A percentile compares a stretch with the other conserved stretches of the same genome.
These are phyloP conservation scores for Meda fulgida DNA, from an alignment of 2,797 vertebrate species.

Conservation along the genomic window DNA sequence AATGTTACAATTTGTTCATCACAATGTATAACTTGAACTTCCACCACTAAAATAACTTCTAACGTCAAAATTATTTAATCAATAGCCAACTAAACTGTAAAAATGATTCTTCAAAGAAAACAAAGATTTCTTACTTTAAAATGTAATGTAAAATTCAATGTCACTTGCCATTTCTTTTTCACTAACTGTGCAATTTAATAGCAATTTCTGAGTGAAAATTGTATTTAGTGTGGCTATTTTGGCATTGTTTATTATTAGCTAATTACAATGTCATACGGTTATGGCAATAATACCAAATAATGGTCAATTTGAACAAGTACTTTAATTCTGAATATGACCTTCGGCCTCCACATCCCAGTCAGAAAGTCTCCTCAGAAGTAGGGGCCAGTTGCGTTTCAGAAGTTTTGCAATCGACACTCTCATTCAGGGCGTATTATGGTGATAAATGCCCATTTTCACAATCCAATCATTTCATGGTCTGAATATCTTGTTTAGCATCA, in stretches of 20 bases:
- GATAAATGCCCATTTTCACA: neutral
- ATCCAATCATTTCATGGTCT: neutral
- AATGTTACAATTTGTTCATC: neutral
- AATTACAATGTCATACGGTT: neutral
- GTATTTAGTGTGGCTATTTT: neutral
- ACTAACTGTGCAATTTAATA: neutral
- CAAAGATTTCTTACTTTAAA: neutral
- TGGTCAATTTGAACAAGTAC: neutral
- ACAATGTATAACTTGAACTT: neutral
- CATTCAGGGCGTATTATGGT: neutral
- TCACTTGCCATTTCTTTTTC: neutral
- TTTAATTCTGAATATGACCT: neutral
- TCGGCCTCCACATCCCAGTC: neutral
- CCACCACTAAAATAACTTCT: neutral
- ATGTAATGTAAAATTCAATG: neutral
- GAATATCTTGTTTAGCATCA: neutral
- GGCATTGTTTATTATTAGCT: neutral
- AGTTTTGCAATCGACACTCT: neutral
- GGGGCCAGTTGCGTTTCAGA: neutral
- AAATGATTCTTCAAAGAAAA: neutral
- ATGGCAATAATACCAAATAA: neutral
- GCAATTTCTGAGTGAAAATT: neutral
- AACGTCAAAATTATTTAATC: neutral
- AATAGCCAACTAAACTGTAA: neutral
- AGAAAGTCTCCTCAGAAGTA: neutral